A percentile compares a stretch with the other conserved stretches of the same genome.
Conservation (phyloP, 2,113 vertebrate species). For the Callaeas wilsoni region DNA sequence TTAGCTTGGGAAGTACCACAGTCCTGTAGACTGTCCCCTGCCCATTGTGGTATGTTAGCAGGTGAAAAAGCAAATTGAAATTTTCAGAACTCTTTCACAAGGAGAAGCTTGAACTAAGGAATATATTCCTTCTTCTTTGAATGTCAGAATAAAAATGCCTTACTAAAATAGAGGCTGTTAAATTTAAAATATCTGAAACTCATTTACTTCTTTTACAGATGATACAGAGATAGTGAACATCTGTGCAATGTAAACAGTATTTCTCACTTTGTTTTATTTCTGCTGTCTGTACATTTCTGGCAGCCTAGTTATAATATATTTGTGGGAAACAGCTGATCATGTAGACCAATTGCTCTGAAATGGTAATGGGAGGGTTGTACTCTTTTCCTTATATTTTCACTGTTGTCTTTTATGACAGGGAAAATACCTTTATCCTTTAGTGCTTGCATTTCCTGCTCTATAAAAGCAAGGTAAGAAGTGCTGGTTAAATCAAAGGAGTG, state of each 20-base stretch:
- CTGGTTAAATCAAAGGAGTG: background rate
- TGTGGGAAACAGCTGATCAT: background rate
- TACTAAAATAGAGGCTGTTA: background rate
- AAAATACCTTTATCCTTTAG: background rate
- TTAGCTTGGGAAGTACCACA: background rate
- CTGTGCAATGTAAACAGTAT: background rate
- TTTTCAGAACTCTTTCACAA: background rate
- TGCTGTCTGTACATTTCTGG: background rate
- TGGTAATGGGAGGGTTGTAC: background rate
- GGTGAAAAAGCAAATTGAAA: background rate
- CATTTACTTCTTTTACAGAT: background rate
- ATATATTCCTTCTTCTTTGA: background rate
- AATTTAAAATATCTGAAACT: background rate
- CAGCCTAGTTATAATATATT: background rate
- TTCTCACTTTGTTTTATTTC: background rate
- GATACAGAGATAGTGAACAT: background rate
- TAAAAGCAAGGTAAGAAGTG: background rate
- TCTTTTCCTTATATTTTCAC: background rate
- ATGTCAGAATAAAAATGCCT: background rate
- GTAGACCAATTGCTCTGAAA: background rate
- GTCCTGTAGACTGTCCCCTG: background rate
- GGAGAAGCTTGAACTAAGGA: background rate
- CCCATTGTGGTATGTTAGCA: background rate
- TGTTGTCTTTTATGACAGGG: background rate
- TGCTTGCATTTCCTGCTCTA: background rate